Evolutionary conservation across 2,797 vertebrate species (phyloP), one percentile per base, ranked within the genome.

Genomic region (Tolypeutes matacus): DNA sequence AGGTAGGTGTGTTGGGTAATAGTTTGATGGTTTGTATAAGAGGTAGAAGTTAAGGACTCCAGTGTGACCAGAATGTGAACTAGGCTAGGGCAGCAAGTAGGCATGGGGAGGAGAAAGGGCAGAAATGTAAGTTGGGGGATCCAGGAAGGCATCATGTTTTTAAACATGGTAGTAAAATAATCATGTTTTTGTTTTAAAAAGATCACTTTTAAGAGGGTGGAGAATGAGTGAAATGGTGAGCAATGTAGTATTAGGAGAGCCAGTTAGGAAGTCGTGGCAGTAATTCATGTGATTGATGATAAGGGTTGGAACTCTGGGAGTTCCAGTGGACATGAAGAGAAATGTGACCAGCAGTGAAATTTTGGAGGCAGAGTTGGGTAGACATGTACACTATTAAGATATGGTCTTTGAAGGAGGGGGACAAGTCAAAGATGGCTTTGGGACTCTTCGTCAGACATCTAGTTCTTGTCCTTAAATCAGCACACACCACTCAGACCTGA

Each of bases 131-230:
- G 3, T 18, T 67, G 39, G 10, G 6, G 29, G 67, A 69, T 69
- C 51, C 64, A 42, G 17, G 56, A 58, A 1, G 56, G 3, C n/a
- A 17, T 72, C 11, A 12, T 82, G 13, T 42, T 89, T 82, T 89
- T 84, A 84, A 62, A 73, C 11, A 14, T 31, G 17, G 18, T 27
- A 67, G 34, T 14, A 84, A 91, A 56, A 73, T 80, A 49, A 51
- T 78, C 11, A 73, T 34, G 17, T 60, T 65, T 78, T 17, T 80
- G 18, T 73, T 84, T 90, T 75, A n/a, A 53, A 64, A 81, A 76
- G 2, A 18, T 58, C 80, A 62, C 11, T 69, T 46, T 75, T 49
- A 69, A 9, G 81, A 42, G 49, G 20, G 6, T 27, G 4, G n/a
- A 84, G 27, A 20, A 31, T 18, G 3, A 69, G 36, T 94, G 84